Conservation (phyloP, 2,888 invertebrate species). For the Caenorhabditis becei region DNA sequence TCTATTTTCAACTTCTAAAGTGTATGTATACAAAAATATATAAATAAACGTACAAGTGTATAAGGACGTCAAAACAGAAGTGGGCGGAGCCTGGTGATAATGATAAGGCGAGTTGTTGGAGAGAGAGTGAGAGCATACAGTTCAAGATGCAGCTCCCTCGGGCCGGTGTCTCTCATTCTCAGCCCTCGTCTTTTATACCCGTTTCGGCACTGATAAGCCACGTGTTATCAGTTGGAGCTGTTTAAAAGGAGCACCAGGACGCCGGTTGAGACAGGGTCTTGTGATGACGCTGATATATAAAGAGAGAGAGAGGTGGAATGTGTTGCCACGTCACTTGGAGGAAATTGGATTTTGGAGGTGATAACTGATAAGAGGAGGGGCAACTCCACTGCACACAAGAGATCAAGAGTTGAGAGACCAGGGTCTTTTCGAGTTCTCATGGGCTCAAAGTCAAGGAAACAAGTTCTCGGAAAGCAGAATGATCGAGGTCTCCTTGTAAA, state of each 20-base stretch:
- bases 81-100: not conserved
- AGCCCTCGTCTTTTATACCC: conserved; percentile 26
- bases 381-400: not conserved
- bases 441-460: not conserved
- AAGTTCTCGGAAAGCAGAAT: no score
- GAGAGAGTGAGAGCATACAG: conserved; percentile 31
- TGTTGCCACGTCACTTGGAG: conserved; percentile 4
- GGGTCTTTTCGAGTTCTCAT: not conserved
- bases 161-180: not conserved
- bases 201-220: conserved; percentile 38
- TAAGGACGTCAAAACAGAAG: not conserved
- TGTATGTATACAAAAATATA: not conserved
- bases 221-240: conserved; percentile 50
- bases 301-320: not conserved
- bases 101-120: conserved; percentile 7
- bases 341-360: not conserved
- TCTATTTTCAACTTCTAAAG: not conserved
- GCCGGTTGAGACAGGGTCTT: not conserved
- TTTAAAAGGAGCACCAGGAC: conserved; percentile 40
- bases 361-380: not conserved
- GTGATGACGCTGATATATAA: conserved; percentile 2
- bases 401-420: not conserved
- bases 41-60: not conserved
- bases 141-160: conserved; percentile 23
- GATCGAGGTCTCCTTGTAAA: no score